These are phyloP conservation scores for Zoanthus sociatus DNA, from an alignment of 92 coral and sea anemone genomes.

Conservation along the genomic window DNA sequence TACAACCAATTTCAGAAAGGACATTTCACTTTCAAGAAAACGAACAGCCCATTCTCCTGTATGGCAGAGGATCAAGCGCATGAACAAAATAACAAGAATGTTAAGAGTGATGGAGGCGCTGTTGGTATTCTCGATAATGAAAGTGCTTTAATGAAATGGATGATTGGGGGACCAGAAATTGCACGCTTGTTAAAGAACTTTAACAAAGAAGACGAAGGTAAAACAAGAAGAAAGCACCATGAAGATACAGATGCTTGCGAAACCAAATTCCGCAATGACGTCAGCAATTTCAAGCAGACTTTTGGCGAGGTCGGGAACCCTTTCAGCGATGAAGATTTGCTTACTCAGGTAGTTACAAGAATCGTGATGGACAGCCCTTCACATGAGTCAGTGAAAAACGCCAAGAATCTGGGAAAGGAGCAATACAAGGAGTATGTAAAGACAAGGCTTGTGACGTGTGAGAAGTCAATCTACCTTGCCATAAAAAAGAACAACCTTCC, in stretches of 20 bases:
- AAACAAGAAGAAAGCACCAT: conserved; percentile 22
- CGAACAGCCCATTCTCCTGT: conserved; percentile 33
- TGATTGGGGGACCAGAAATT: conserved; percentile 45
- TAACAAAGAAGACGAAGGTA: not conserved
- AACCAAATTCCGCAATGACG: conserved; percentile 14
- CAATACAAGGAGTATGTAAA: conserved; percentile 27
- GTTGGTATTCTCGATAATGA: conserved; percentile 45
- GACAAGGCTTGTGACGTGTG: conserved; percentile 23
- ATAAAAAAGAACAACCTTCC: conserved; percentile 43
- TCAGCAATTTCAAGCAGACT: not conserved
- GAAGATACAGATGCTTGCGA: conserved; percentile 48
- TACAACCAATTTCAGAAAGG: conserved; percentile 42
- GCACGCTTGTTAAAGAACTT: conserved; percentile 14
- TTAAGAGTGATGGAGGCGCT: conserved; percentile 49
- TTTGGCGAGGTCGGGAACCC: conserved; percentile 39
- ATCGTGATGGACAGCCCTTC: conserved; percentile 4
- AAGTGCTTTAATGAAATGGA: conserved; percentile 50
- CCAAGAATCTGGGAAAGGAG: conserved; percentile 7
- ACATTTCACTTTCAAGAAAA: conserved; percentile 36
- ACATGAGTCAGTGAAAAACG: conserved; percentile 15
- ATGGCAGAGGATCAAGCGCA: conserved; percentile 55
- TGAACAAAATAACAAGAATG: conserved; percentile 50
- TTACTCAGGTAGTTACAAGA: not conserved
- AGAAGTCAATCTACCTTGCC: conserved; percentile 5
- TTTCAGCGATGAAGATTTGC: conserved; percentile 1